A percentile compares a stretch with the other conserved stretches of the same genome.
phyloP scores from a whole-genome alignment of 2,797 vertebrate species.

The Melanotaenia boesemani region DNA sequence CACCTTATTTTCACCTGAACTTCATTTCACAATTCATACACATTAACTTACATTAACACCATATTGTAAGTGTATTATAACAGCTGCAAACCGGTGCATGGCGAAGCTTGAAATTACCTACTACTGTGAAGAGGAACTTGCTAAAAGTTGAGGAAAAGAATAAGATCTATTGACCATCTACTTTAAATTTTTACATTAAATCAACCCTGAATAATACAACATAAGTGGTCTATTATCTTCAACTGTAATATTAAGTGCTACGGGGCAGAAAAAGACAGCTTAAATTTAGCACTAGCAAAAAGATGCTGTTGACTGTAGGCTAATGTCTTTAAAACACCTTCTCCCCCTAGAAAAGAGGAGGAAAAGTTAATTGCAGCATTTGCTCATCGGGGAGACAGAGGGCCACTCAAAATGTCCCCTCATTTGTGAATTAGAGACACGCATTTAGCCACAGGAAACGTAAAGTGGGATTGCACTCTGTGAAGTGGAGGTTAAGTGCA shows the following conservation, averaged over 20 bases:
- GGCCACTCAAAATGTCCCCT: conserved; percentile 94
- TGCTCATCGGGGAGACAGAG: conserved; percentile 92
- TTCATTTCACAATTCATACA: conserved; percentile 15
- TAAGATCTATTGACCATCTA: conserved; percentile 71
- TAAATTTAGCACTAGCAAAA: conserved; percentile 86
- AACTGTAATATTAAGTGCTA: conserved; percentile 88
- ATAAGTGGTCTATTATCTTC: conserved; percentile 88
- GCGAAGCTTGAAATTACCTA: conserved; percentile 23
- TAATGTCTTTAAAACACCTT: conserved; percentile 96
- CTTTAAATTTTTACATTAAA: conserved; percentile 85
- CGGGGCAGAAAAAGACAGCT: conserved; percentile 80
- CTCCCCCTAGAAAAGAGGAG: conserved; percentile 73
- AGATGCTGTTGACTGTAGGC: conserved; percentile 84
- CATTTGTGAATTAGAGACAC: conserved; percentile 93
- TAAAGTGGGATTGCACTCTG: conserved; percentile 75
- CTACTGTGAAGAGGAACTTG: conserved; percentile 48
- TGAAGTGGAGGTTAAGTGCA: conserved; percentile 84
- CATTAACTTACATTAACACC: conserved; percentile 20
- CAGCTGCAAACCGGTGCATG: not conserved
- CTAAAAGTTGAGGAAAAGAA: conserved; percentile 66
- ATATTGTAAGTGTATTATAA: conserved; percentile 15
- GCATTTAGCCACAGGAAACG: conserved; percentile 86
- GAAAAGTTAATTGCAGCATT: conserved; percentile 94
- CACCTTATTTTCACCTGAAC: conserved; percentile 34
- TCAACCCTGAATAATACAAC: conserved; percentile 86